A percentile compares a stretch with the other conserved stretches of the same genome.
Conservation (phyloP, 1,140 invertebrate genomes). For the Antheraea mylitta region DNA sequence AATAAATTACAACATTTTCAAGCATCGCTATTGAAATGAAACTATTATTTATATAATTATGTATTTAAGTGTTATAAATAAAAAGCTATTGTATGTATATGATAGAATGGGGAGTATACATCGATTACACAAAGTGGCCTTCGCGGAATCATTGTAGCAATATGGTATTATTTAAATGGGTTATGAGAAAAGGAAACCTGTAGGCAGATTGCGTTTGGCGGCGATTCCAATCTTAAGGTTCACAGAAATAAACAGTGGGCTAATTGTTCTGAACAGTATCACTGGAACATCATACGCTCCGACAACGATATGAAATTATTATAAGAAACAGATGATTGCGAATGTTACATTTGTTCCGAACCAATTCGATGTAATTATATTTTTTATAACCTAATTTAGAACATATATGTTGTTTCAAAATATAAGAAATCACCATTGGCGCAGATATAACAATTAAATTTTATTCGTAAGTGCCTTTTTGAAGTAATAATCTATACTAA, state of each 20-base stretch:
- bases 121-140: constrained; percentile 20
- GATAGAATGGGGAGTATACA: constrained; percentile 19
- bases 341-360: neutral
- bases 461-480: too few species aligned
- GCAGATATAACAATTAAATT: too few species aligned
- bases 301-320: constrained; percentile 63
- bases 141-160: constrained; percentile 24
- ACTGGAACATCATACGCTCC: constrained; percentile 25
- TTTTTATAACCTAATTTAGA: too few species aligned
- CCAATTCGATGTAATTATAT: too few species aligned
- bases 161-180: constrained; percentile 40
- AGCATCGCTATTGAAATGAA: constrained; percentile 21
- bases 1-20: constrained; percentile 22
- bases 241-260: constrained; percentile 63
- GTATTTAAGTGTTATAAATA: constrained; percentile 23
- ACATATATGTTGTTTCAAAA: too few species aligned
- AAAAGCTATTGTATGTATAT: constrained; percentile 36
- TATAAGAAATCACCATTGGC: too few species aligned
- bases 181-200: constrained; percentile 43
- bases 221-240: constrained; percentile 52
- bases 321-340: constrained; percentile 53
- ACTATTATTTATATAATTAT: constrained; percentile 18
- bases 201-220: constrained; percentile 26
- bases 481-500: too few species aligned
- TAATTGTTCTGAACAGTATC: constrained; percentile 53